Percentiles rank a stretch among this genome's conserved stretches.
phyloP scores from a whole-genome alignment of 2,888 invertebrate genomes.

The Tetheella fluctuosa region DNA sequence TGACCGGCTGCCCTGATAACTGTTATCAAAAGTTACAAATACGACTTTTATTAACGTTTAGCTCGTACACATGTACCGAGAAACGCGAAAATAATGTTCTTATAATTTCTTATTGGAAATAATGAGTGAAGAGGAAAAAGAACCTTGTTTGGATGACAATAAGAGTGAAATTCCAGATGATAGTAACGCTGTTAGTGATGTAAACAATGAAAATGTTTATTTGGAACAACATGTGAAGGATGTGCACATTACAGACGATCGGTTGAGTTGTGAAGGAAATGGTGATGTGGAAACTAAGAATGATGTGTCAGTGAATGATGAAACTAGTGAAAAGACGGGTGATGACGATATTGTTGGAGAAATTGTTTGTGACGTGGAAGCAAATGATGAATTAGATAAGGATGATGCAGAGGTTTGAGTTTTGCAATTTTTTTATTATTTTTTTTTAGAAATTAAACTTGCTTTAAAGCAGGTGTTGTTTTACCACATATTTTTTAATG shows the following conservation, averaged over 20 bases:
- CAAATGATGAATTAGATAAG: conserved; percentile 26
- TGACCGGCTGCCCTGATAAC: conserved; percentile 39
- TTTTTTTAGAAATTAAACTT: neutral
- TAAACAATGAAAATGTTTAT: conserved; percentile 23
- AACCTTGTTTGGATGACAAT: conserved; percentile 40
- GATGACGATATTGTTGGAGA: conserved; percentile 15
- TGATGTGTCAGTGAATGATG: conserved; percentile 28
- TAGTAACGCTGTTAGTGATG: conserved; percentile 19
- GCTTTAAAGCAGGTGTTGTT: too few species aligned
- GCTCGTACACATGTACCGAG: neutral
- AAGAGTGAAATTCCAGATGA: conserved; percentile 20
- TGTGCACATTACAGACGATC: conserved; percentile 14
- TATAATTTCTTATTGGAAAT: conserved; percentile 20
- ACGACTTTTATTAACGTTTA: neutral
- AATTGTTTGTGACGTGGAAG: conserved; percentile 18
- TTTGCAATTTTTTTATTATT: neutral
- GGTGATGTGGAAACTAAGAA: conserved; percentile 24
- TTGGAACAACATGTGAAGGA: conserved; percentile 34
- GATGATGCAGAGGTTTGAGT: conserved; percentile 12
- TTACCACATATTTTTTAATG: too few species aligned
- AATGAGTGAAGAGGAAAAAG: conserved; percentile 65
- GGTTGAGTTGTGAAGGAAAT: conserved; percentile 24
- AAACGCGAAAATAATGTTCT: neutral
- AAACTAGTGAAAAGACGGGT: conserved; percentile 36
- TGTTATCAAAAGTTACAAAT: neutral